Conservation (phyloP, 1,140 invertebrate species). For the Drosophila lini region DNA sequence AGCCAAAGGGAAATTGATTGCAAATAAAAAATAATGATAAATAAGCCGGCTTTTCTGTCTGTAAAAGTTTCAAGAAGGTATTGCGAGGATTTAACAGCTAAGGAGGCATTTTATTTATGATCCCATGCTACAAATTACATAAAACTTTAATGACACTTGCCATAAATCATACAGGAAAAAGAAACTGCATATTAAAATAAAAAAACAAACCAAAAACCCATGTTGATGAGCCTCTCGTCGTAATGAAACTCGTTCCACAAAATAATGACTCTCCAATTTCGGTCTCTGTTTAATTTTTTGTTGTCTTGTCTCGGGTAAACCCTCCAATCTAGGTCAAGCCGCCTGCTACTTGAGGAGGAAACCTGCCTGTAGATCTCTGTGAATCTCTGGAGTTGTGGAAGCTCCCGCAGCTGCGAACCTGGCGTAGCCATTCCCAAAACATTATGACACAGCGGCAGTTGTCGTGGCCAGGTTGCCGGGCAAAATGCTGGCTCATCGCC, state of each 20-base stretch:
- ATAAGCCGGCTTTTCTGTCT: not conserved
- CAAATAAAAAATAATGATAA: not conserved
- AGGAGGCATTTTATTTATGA: conserved; percentile 6
- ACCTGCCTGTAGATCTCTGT: conserved; percentile 1
- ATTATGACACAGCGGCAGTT: conserved; percentile 52
- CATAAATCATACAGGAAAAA: conserved; percentile 31
- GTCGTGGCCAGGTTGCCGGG: conserved; percentile 42
- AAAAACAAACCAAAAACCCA: conserved; percentile 5
- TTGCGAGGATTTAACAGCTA: not conserved
- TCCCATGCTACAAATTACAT: conserved; percentile 16
- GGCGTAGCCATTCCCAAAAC: conserved; percentile 5
- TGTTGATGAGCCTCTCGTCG: conserved; percentile 18
- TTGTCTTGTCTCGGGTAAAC: conserved; percentile 29
- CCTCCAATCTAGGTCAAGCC: conserved; percentile 72
- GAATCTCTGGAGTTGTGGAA: conserved; percentile 33
- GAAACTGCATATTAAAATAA: conserved; percentile 27
- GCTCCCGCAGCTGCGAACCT: conserved; percentile 8
- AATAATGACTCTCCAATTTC: conserved; percentile 62
- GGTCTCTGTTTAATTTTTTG: conserved; percentile 41
- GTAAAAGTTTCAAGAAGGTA: not conserved
- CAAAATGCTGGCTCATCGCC: conserved; percentile 68
- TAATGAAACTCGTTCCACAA: conserved; percentile 65
- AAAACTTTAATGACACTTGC: conserved; percentile 12
- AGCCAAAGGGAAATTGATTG: conserved; percentile 1
- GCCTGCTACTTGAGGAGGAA: conserved; percentile 18